Base-by-base conservation (phyloP, 1,140 invertebrate species). In the Drosophila erecta region DNA sequence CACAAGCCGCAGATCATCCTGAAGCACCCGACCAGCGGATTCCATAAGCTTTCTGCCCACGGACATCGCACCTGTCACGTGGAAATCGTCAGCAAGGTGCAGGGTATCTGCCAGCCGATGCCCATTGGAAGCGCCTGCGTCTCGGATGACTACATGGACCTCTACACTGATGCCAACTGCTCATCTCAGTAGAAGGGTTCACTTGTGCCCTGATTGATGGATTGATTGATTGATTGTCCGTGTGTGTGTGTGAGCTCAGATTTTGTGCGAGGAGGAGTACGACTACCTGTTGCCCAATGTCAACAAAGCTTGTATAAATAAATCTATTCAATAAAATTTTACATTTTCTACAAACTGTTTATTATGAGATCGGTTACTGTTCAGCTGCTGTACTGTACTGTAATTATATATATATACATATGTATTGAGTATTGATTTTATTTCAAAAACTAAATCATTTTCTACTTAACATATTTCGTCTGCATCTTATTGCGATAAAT, bases 141-240 rank as follows among this genome's bases (percentile, higher is more conserved):
- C 33, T 76, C 90, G 43, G 91, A 90, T n/a, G 85, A 92, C 17
- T 78, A 91, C 27, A 85, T 92, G 78, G 91, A 90, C 49, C 66
- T 91, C 50, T 87, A 90, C 51, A 84, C 79, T 44, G 74, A 71
- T 14, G 47, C 64, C 14, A 80, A 85, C 47, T 85, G 81, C 60
- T 58, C 74, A 10, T 64, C 72, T 33, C 72, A 62, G 20, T 86
- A 70, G 38, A n/a, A 12, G 10, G 20, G n/a, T 27, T 30, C 35
- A 10, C 7, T 57, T 62, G 17, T 58, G 37, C 27, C 54, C 47
- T 55, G 43, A 51, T 51, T 51, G 60, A 67, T 65, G 51, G 37
- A 66, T 43, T 40, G 64, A 50, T 67, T 64, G 37, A 56, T 43
- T 43, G 59, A 33, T 49, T 64, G 40, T 27, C 15, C 22, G 7